Evolutionary conservation across 2,888 invertebrate genomes (phyloP).

Genomic region (Octonoba sinensis): DNA sequence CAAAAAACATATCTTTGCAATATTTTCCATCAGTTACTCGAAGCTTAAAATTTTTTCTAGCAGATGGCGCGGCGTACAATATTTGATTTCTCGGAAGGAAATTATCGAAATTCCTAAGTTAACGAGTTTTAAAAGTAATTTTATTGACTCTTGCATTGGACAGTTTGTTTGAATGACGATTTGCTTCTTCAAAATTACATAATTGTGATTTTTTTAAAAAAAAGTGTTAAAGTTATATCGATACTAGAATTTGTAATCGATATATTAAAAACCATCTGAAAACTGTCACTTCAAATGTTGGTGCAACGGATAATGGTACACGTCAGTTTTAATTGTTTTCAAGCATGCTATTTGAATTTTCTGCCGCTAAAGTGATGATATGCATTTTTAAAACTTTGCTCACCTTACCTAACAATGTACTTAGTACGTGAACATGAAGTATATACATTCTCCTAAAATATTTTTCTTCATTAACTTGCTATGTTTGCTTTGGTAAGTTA

Average conservation of each 20-base stretch:
- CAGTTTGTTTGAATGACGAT: no score
- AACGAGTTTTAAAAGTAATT: no score
- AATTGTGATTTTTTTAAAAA: no score
- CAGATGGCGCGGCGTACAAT: no score
- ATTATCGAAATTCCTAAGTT: no score
- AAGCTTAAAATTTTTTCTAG: no score
- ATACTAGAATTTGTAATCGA: not conserved
- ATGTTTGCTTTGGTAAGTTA: slow-evolving; percentile 49
- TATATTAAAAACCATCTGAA: slow-evolving; percentile 13
- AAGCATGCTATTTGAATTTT: slow-evolving; percentile 27
- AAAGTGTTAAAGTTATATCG: no score
- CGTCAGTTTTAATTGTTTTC: slow-evolving; percentile 49
- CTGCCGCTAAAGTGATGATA: slow-evolving; percentile 1
- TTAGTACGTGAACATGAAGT: slow-evolving; percentile 51
- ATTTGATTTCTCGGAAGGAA: no score
- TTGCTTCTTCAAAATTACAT: no score
- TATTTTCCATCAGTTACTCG: no score
- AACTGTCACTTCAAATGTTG: slow-evolving; percentile 54
- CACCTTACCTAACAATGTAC: slow-evolving; percentile 38
- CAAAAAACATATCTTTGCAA: no score
- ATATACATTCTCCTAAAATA: slow-evolving; percentile 28
- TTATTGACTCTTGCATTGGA: no score
- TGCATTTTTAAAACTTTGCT: not conserved
- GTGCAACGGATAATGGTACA: slow-evolving; percentile 29
- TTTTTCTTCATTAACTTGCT: slow-evolving; percentile 44